Evolutionary conservation across 2,888 invertebrate genomes (phyloP), one percentile per base, ranked within the genome.

Genomic region (Synanthedon formicaeformis): DNA sequence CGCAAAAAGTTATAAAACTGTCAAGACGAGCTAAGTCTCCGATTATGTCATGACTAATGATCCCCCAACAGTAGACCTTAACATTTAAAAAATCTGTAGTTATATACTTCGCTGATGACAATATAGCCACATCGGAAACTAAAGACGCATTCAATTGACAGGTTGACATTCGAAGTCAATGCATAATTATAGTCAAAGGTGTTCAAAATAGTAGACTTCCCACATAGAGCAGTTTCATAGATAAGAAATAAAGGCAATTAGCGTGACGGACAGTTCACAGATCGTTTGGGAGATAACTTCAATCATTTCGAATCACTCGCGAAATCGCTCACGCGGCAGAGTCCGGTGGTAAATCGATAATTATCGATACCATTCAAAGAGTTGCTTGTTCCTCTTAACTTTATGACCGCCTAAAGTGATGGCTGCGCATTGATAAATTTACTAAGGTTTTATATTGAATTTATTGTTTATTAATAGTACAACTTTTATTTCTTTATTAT

Each of bases 161-260:
- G 34, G 34, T 34, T 34, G 34, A 34, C 34, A 34, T 34, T 10
- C 2, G 10, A 34, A 34, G 34, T 34, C 55, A 50, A 57, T 61
- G 60, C 56, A 58, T 57, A 58, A 56, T 56, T 52, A 48, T 41
- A 50, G 54, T 41, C 52, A 51, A 48, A 52, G 49, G 57, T 34
- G 57, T 58, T 56, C 56, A 55, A 13, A 49, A 53, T 34, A 45
- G 45, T 13, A 51, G 53, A 56, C 56, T 52, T 52, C 50, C 40
- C 40, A 53, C 18, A 27, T 41, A 54, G 52, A 57, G 67, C 67
- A 67, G 52, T 56, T 54, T 58, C 61, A 67, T 73, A 69, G 74
- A 77, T 77, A 74, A 73, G 62, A 64, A 64, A 63, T 71, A 65
- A 67, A 64, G 66, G 73, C 79, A 81, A 84, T 83, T 83, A 84